phyloP scores from a whole-genome alignment of 2,113 vertebrate genomes.

The Trogon surrucura region DNA sequence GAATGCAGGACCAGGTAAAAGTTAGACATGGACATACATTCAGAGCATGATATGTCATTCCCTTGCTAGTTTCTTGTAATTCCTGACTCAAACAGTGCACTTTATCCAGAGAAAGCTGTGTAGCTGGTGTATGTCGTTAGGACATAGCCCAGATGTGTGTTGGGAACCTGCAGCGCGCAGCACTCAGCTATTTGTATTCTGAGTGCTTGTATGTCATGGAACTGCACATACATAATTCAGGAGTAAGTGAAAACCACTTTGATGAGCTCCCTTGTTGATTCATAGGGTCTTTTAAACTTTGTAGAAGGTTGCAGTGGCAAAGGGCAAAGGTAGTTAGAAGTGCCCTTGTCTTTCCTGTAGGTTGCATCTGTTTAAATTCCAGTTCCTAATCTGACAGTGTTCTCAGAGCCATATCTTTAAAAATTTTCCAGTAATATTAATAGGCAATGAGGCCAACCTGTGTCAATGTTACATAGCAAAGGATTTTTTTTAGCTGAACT shows the following conservation, averaged over 20 bases:
- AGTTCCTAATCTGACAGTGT: background rate
- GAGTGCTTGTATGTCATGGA: background rate
- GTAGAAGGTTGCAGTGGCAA: background rate
- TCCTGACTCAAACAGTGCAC: background rate
- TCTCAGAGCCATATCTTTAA: background rate
- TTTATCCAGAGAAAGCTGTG: background rate
- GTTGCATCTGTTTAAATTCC: slow-evolving; percentile 18
- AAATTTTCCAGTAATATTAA: slow-evolving; percentile 1
- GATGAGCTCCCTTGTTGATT: background rate
- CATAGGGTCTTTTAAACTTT: background rate
- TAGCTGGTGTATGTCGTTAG: background rate
- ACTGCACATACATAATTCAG: background rate
- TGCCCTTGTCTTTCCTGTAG: background rate
- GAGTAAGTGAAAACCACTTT: background rate
- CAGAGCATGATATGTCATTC: background rate
- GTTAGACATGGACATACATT: background rate
- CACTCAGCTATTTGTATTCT: slow-evolving; percentile 6
- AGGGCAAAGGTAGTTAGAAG: background rate
- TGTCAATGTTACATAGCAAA: background rate
- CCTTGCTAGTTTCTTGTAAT: background rate
- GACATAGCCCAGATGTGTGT: slow-evolving; percentile 29
- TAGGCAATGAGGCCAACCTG: background rate
- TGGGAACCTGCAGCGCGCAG: fast-evolving
- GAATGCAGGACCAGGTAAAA: background rate
- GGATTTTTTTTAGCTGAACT: background rate